Base-by-base conservation (phyloP, 2,113 vertebrate species). In the Macrotis lagotis region DNA sequence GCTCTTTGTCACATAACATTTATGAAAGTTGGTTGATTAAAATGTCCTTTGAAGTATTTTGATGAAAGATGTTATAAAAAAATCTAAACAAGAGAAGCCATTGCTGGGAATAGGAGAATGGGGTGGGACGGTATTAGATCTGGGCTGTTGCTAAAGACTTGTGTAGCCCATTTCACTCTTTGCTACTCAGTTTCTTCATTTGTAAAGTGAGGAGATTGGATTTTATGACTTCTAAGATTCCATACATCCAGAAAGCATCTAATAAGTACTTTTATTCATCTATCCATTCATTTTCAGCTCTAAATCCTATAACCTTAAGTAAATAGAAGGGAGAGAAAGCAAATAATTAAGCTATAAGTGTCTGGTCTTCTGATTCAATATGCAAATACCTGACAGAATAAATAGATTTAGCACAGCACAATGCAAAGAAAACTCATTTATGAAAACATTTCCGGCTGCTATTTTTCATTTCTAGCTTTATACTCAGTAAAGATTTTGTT, bases 331-430 rank as follows among this genome's bases (percentile, higher is more conserved):
- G n/a, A 44, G 50, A 37, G 92, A 89, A 96, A 92, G 59, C 51
- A 83, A 11, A 2, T 52, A 53, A 91, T 50, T 91, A 59, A n/a
- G 91, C 50, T 24, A 37, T 48, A 94, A 96, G 48, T 44, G 8
- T 53, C 53, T 93, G 55, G 44, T 48, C n/a, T n/a, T 93, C 92
- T 48, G 48, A 95, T 74, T 93, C 95, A 95, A 37, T 8, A 92
- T 55, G 22, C 66, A 96, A 91, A 94, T 49, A 92, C 52, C 19
- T 44, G 93, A 96, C 91, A 93, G 31, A 91, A 94, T 96, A 96
- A 97, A 96, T 47, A 89, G 25, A 96, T 25, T 90, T 92, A 49
- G 90, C 49, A 91, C 91, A 92, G 49, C 48, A 94, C 50, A 94
- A 89, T 92, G 88, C 93, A 90, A 96, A 92, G 53, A 90, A 0